Evolutionary conservation across 2,888 invertebrate species (phyloP).

Genomic region (Palloptera scutellata): DNA sequence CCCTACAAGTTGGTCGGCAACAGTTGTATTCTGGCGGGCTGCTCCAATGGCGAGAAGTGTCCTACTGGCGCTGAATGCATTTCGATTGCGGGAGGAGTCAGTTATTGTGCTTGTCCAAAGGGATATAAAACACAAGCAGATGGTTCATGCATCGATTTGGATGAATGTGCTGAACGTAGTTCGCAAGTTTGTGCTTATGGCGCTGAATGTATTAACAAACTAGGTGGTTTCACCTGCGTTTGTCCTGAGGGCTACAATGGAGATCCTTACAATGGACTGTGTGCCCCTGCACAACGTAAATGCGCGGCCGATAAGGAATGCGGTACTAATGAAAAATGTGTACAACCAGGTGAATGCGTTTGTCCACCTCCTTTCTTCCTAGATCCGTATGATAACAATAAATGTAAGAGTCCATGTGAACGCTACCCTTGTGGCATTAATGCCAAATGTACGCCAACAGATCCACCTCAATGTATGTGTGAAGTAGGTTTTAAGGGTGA

Average conservation of each 20-base stretch:
- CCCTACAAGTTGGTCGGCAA: constrained; percentile 86
- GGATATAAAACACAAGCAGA: constrained; percentile 80
- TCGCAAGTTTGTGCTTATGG: constrained; percentile 81
- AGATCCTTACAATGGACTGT: constrained; percentile 82
- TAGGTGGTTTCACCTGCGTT: constrained; percentile 80
- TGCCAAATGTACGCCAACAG: constrained; percentile 87
- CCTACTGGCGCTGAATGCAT: constrained; percentile 90
- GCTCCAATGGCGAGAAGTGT: constrained; percentile 81
- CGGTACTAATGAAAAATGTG: constrained; percentile 85
- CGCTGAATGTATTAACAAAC: constrained; percentile 83
- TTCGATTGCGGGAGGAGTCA: constrained; percentile 86
- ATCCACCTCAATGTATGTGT: constrained; percentile 90
- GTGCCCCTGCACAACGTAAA: constrained; percentile 81
- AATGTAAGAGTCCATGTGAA: constrained; percentile 93
- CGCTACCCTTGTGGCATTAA: constrained; percentile 89
- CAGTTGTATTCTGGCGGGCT: constrained; percentile 85
- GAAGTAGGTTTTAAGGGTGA: constrained; percentile 87
- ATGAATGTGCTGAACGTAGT: constrained; percentile 82
- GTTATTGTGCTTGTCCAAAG: constrained; percentile 92
- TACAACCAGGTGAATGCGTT: constrained; percentile 89
- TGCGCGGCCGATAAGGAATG: constrained; percentile 87
- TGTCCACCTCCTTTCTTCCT: constrained; percentile 91
- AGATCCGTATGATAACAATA: constrained; percentile 81
- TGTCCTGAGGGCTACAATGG: constrained; percentile 85
- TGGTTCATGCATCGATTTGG: constrained; percentile 82